Base-by-base conservation (phyloP, 2,888 invertebrate genomes). In the Apamea epomidion region DNA sequence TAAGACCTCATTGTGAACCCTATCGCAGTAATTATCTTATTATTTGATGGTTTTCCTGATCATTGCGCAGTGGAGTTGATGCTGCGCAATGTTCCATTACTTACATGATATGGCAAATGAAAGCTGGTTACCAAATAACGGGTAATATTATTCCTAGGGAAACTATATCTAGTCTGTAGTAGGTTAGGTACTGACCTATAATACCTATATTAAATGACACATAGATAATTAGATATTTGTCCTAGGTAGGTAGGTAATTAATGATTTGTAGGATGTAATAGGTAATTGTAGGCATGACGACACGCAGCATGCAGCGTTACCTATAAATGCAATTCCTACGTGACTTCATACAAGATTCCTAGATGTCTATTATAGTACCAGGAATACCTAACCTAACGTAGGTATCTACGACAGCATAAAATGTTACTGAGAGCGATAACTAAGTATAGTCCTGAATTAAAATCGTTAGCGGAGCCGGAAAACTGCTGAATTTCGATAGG, bases 21-120 rank as follows among this genome's bases (percentile, higher is more conserved):
- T 81, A 75, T 69, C 67, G 74, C 48, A 32, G 71, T 79, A 79
- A 76, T 82, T 80, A 88, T 81, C 68, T 86, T 79, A 70, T 71
- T 81, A 80, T 84, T 73, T 77, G 51, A 73, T 80, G 21, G 71
- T 82, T 79, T 82, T 79, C 54, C 69, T 68, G 79, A 68, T 76
- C 77, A 70, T 82, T 71, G 58, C 70, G 68, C 48, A 77, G 37
- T 78, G 16, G n/a, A 83, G 68, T 70, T 45, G 71, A 79, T 78
- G 37, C 67, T 76, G 54, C 78, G 29, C 69, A 51, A 67, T 70
- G 76, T 64, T 67, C 60, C 68, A 75, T 83, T 58, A 68, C 65
- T 45, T 18, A 48, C 4, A 32, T 48, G 45, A 71, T 80, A 78
- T 74, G 48, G 67, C 21, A 69, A 76, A 77, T 74, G 42, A 82